phyloP scores from a whole-genome alignment of 2,888 invertebrate species.

The Steinernema carpocapsae region DNA sequence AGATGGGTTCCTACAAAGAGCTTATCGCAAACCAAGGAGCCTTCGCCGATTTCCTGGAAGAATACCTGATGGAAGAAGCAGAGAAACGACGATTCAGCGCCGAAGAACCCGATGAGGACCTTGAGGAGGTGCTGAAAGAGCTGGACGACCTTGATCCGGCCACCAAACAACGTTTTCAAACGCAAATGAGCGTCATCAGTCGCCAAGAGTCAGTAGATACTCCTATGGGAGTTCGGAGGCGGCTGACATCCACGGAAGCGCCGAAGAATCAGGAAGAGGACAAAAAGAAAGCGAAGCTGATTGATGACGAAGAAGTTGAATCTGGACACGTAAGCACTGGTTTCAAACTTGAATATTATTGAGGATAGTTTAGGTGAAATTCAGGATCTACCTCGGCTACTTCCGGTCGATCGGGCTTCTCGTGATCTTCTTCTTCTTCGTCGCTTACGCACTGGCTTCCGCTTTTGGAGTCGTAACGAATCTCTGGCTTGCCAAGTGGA shows the following conservation, averaged over 20 bases:
- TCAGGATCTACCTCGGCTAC: slow-evolving; percentile 3
- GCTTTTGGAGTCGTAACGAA: slow-evolving; percentile 35
- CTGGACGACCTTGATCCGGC: neutral
- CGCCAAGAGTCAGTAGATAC: slow-evolving; percentile 25
- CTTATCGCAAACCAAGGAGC: slow-evolving; percentile 79
- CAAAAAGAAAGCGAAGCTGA: slow-evolving; percentile 4
- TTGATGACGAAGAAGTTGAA: slow-evolving; percentile 24
- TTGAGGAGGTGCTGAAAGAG: slow-evolving; percentile 46
- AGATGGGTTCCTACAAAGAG: slow-evolving; percentile 87
- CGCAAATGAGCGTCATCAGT: slow-evolving; percentile 20
- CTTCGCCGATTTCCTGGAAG: slow-evolving; percentile 73
- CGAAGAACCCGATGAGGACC: slow-evolving; percentile 49
- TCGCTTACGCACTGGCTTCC: slow-evolving; percentile 27
- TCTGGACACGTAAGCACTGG: neutral
- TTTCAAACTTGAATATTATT: too few species aligned
- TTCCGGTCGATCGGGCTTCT: slow-evolving; percentile 14
- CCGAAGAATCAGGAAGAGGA: neutral
- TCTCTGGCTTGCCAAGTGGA: slow-evolving; percentile 19
- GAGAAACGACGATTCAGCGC: slow-evolving; percentile 60
- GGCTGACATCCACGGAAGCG: neutral
- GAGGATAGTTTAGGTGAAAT: neutral
- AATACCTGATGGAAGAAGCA: slow-evolving; percentile 71
- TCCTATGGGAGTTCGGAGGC: neutral
- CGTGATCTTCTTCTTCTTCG: slow-evolving; percentile 37
- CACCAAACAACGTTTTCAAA: neutral